Conservation (phyloP, 2,797 vertebrate genomes). For the Ctenosaura bakeri region DNA sequence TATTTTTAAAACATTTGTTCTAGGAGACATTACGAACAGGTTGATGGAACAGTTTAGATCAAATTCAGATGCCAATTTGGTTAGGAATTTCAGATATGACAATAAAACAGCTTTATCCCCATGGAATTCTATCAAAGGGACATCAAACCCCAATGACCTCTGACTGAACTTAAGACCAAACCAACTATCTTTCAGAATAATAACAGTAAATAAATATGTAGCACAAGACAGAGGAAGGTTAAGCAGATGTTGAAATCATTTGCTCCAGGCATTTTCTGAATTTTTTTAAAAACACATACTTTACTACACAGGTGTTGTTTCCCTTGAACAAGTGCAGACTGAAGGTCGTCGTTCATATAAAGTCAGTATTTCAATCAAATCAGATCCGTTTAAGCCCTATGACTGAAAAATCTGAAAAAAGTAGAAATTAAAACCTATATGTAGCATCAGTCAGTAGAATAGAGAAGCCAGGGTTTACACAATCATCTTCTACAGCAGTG, state of each 20-base stretch:
- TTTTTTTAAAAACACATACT: background rate
- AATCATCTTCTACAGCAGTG: too few relatives aligned
- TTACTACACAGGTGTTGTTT: conserved; percentile 32
- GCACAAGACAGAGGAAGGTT: background rate
- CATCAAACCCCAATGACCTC: conserved; percentile 29
- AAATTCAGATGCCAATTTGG: conserved; percentile 44
- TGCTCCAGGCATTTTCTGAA: conserved; percentile 17
- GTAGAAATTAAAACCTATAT: background rate
- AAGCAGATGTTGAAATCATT: conserved; percentile 24
- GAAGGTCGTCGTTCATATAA: background rate
- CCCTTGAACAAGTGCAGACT: background rate
- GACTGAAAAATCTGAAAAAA: background rate
- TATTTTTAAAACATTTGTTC: background rate
- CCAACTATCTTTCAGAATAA: conserved; percentile 39
- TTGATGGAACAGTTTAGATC: conserved; percentile 22
- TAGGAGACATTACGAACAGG: conserved; percentile 1
- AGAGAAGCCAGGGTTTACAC: background rate
- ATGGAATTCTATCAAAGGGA: conserved; percentile 37
- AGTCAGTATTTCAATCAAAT: background rate
- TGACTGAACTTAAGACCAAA: conserved; percentile 34
- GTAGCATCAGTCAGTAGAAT: background rate
- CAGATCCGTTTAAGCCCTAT: background rate
- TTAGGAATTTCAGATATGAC: conserved; percentile 47
- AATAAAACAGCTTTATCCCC: conserved; percentile 40
- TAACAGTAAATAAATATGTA: conserved; percentile 32